phyloP scores from a whole-genome alignment of 2,797 vertebrate species.

The Phataginus tricuspis region DNA sequence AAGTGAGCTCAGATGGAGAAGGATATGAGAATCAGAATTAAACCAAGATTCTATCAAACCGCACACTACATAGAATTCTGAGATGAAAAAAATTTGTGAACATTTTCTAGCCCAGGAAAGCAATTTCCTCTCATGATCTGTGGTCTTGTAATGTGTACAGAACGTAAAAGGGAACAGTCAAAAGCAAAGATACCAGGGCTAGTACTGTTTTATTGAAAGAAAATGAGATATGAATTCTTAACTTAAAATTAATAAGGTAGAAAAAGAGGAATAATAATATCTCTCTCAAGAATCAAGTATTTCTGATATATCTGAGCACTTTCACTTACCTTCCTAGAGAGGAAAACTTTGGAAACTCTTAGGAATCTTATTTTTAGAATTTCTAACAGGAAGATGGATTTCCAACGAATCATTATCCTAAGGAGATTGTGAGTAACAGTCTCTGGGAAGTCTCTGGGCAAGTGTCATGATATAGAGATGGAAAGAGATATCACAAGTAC shows the following conservation, averaged over 20 bases:
- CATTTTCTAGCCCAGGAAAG: background rate
- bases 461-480: background rate
- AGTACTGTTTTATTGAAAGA: background rate
- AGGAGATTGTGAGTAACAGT: background rate
- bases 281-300: background rate
- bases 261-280: background rate
- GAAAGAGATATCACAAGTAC: background rate
- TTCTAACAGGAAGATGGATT: background rate
- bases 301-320: background rate
- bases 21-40: background rate
- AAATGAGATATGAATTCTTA: background rate
- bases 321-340: background rate
- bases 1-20: background rate
- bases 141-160: background rate
- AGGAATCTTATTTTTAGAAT: background rate
- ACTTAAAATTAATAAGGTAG: background rate
- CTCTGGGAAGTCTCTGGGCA: background rate
- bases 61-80: background rate
- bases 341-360: background rate
- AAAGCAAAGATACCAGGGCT: background rate
- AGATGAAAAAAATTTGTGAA: background rate
- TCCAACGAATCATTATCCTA: background rate
- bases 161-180: background rate
- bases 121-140: background rate
- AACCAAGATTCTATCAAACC: constrained; percentile 9